A percentile compares a stretch with the other conserved stretches of the same genome.
Conservation (phyloP, 2,888 invertebrate genomes). For the Ophioninae sp. region DNA sequence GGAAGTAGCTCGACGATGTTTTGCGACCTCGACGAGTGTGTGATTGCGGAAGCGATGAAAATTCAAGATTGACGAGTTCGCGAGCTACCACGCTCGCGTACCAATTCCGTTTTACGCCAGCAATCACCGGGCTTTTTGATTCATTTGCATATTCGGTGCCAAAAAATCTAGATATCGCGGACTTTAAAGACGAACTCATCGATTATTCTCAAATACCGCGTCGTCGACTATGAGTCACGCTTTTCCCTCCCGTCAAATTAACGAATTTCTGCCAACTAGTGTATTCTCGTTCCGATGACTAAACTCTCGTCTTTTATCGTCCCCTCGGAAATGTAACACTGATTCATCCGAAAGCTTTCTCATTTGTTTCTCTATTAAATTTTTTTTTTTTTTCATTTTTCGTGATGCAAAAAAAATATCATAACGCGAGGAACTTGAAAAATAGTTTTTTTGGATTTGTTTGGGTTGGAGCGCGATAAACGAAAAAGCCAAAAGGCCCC, state of each 20-base stretch:
- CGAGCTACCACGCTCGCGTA: neutral
- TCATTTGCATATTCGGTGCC: neutral
- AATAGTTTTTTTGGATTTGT: neutral
- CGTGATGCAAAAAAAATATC: too few relatives aligned
- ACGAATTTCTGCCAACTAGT: constrained; percentile 40
- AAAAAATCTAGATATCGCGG: constrained; percentile 26
- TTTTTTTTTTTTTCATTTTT: neutral
- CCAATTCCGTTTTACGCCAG: constrained; percentile 1
- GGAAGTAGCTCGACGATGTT: too few relatives aligned
- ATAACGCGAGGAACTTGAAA: too few relatives aligned
- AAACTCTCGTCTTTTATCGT: constrained; percentile 9
- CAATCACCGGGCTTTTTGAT: neutral
- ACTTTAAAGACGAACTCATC: neutral
- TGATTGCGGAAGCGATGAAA: too few relatives aligned
- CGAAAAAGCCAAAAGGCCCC: neutral
- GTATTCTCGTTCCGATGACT: constrained; percentile 43
- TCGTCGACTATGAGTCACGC: constrained; percentile 41
- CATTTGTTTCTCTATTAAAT: too few relatives aligned
- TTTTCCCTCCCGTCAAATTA: constrained; percentile 3
- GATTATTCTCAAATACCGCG: constrained; percentile 4
- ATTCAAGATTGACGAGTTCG: neutral
- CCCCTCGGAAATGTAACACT: constrained; percentile 2
- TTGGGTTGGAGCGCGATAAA: neutral
- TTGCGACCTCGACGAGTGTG: too few relatives aligned
- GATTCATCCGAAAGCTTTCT: neutral